Conservation (phyloP, 2,888 invertebrate genomes). For the Zaprionus lineosus region DNA sequence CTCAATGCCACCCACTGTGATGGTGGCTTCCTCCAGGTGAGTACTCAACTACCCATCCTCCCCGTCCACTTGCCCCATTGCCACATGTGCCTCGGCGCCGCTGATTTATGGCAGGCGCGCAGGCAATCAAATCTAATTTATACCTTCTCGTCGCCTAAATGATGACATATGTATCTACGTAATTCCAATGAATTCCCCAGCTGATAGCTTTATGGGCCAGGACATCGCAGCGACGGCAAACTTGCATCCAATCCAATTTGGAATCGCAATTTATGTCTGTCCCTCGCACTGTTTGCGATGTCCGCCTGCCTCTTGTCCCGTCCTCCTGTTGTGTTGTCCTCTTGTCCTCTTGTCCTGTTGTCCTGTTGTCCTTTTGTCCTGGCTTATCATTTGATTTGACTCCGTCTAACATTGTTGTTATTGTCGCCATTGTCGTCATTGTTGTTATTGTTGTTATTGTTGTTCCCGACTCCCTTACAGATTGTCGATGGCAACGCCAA, state of each 20-base stretch:
- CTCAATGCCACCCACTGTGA: conserved; percentile 94
- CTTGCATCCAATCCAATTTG: conserved; percentile 28
- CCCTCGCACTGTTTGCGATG: conserved; percentile 8
- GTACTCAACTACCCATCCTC: conserved; percentile 15
- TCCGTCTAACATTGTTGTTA: conserved; percentile 14
- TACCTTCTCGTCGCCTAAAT: conserved; percentile 59
- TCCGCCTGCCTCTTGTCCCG: conserved; percentile 12
- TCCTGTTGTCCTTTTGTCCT: too few relatives aligned
- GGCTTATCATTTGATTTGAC: conserved; percentile 45
- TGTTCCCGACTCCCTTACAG: conserved; percentile 84
- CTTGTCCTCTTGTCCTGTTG: too few relatives aligned
- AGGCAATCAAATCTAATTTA: conserved; percentile 78
- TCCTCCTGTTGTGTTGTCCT: too few relatives aligned
- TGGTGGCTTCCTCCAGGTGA: conserved; percentile 94
- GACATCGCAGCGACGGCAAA: conserved; percentile 21
- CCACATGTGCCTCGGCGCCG: background rate
- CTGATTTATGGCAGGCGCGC: conserved; percentile 74
- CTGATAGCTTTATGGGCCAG: conserved; percentile 51
- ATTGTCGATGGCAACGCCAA: conserved; percentile 95
- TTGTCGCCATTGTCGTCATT: conserved; percentile 34
- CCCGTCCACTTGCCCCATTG: background rate
- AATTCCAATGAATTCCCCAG: conserved; percentile 18
- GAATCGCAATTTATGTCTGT: conserved; percentile 38
- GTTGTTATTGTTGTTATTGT: conserved; percentile 4
- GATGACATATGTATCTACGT: conserved; percentile 66